phyloP scores from a whole-genome alignment of 2,888 invertebrate genomes.

The Drosophila peninsularis region DNA sequence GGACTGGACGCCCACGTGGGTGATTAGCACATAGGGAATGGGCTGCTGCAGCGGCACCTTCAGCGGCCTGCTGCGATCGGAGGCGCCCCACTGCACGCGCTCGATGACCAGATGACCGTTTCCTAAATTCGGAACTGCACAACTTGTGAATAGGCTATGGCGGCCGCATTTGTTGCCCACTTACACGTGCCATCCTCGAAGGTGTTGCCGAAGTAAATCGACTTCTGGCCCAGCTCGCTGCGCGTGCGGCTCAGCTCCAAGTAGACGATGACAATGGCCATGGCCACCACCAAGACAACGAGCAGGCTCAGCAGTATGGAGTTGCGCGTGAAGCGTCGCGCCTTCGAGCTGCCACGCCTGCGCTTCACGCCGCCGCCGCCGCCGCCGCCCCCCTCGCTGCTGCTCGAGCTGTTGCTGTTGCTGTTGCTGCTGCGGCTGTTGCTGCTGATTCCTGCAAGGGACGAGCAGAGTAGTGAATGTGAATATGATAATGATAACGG shows the following conservation, averaged over 20 bases:
- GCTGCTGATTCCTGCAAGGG: conserved; percentile 45
- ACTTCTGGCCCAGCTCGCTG: conserved; percentile 28
- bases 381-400: not conserved
- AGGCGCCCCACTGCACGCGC: conserved; percentile 84
- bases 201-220: conserved; percentile 83
- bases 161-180: conserved; percentile 45
- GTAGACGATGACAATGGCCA: conserved; percentile 75
- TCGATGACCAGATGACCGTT: conserved; percentile 84
- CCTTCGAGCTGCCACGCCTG: conserved; percentile 30
- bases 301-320: conserved; percentile 74
- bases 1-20: conserved; percentile 85
- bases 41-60: conserved; percentile 81
- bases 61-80: conserved; percentile 66
- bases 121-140: conserved; percentile 84
- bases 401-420: too few species aligned
- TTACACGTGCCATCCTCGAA: conserved; percentile 84
- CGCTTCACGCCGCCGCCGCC: not conserved
- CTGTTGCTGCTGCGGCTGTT: not conserved
- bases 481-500: not conserved
- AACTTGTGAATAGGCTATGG: conserved; percentile 68
- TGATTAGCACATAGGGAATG: conserved; percentile 85
- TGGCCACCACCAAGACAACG: conserved; percentile 71
- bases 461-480: not conserved
- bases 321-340: conserved; percentile 69
- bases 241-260: conserved; percentile 71